These are phyloP conservation scores for Scaeva pyrastri DNA, from an alignment of 2,888 invertebrate species.

Conservation along the genomic window DNA sequence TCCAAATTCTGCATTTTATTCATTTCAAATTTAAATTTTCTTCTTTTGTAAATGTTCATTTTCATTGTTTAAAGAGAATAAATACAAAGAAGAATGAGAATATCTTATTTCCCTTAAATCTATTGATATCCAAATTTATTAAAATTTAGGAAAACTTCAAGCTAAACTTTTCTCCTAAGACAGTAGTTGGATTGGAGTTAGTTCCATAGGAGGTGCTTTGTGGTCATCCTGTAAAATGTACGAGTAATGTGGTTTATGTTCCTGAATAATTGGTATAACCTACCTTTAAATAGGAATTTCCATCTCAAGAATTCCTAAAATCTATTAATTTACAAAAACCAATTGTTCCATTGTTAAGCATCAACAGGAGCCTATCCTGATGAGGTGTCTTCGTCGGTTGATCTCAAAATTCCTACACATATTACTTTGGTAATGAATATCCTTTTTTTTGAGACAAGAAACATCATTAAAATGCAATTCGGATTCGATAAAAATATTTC, in stretches of 20 bases:
- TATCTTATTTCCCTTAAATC: no score
- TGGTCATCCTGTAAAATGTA: background rate
- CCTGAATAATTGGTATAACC: background rate
- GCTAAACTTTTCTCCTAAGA: background rate
- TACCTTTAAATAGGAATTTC: background rate
- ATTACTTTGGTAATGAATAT: background rate
- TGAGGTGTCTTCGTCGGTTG: background rate
- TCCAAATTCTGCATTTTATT: no score
- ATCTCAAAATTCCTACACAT: background rate
- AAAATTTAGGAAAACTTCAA: no score
- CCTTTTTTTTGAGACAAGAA: constrained; percentile 6
- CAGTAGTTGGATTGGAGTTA: background rate
- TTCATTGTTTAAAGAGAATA: no score
- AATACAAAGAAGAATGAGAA: no score
- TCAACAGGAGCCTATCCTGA: background rate
- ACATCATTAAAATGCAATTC: constrained; percentile 73
- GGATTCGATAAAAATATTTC: constrained; percentile 71
- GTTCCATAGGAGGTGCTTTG: background rate
- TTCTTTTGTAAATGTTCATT: no score
- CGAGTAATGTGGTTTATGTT: constrained; percentile 18
- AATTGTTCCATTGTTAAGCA: constrained; percentile 38
- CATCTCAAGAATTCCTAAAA: constrained; percentile 2
- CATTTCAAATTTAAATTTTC: no score
- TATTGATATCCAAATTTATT: no score
- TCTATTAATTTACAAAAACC: constrained; percentile 20